phyloP scores from a whole-genome alignment of 2,113 vertebrate genomes.

The Indicator maculatus region DNA sequence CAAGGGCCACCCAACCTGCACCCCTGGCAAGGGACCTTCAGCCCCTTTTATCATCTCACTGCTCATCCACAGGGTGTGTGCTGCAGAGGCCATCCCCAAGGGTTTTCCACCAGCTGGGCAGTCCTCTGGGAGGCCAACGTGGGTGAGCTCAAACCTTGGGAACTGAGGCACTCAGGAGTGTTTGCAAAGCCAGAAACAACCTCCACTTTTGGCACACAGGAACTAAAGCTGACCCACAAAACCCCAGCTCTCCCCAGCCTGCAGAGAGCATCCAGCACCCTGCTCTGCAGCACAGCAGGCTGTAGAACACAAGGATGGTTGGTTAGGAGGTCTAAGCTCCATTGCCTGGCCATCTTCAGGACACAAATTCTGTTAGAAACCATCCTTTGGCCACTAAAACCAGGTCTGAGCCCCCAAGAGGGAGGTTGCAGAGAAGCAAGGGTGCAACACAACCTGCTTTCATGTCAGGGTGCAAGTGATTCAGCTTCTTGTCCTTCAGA shows the following conservation, averaged over 20 bases:
- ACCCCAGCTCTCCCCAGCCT: not conserved
- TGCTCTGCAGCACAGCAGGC: not conserved
- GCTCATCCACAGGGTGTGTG: accelerated
- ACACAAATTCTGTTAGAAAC: not conserved
- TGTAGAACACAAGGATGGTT: not conserved
- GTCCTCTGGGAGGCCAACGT: accelerated
- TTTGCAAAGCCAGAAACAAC: not conserved
- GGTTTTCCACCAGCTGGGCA: not conserved
- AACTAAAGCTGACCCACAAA: not conserved
- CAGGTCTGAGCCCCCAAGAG: not conserved
- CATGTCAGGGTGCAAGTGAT: not conserved
- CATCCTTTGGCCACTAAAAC: not conserved
- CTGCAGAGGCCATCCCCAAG: not conserved
- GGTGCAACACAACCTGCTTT: not conserved
- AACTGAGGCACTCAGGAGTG: not conserved
- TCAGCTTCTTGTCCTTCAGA: not conserved
- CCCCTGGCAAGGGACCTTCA: accelerated
- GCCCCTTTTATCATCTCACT: not conserved
- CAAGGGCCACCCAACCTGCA: accelerated
- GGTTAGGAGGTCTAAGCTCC: not conserved
- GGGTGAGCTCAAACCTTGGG: not conserved
- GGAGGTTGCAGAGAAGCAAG: not conserved
- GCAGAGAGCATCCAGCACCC: not conserved
- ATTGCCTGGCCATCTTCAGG: not conserved
- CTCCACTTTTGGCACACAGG: not conserved